Percentiles rank a stretch among this genome's conserved stretches.
Evolutionary conservation across 2,113 vertebrate species (phyloP).

Genomic region (Nothobranchius furzeri): DNA sequence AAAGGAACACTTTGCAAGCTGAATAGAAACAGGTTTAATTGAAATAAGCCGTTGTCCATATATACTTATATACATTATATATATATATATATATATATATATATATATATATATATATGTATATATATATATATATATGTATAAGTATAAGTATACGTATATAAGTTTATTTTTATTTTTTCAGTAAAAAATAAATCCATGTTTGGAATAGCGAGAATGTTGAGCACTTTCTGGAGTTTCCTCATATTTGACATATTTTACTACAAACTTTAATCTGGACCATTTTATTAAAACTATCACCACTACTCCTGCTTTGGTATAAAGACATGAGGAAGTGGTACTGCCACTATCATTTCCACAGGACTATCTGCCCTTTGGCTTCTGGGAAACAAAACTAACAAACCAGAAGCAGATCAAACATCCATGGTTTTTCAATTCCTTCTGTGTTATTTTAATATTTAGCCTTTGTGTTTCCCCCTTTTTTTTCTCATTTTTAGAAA

Average conservation of each 20-base stretch:
- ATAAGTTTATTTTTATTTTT: too few species aligned
- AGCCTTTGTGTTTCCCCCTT: not conserved
- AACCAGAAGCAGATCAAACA: slow-evolving; percentile 44
- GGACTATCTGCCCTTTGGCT: slow-evolving; percentile 29
- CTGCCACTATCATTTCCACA: slow-evolving; percentile 5
- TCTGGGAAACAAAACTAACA: slow-evolving; percentile 52
- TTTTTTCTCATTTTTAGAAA: not conserved
- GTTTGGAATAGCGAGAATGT: not conserved
- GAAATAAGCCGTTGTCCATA: not conserved
- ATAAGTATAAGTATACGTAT: too few species aligned
- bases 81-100: too few species aligned
- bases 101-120: too few species aligned
- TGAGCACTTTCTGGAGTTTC: too few species aligned
- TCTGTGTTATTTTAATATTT: slow-evolving; percentile 10
- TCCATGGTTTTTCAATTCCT: not conserved
- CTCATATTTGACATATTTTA: too few species aligned
- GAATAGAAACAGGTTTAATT: not conserved
- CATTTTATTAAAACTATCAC: slow-evolving; percentile 8
- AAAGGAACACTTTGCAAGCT: slow-evolving; percentile 18
- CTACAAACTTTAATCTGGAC: not conserved
- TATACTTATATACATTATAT: too few species aligned
- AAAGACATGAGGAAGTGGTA: slow-evolving; percentile 39
- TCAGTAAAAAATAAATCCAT: not conserved
- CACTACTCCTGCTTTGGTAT: slow-evolving; percentile 22
- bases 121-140: too few species aligned